These are phyloP conservation scores for Platanista minor DNA, from an alignment of 2,113 vertebrate species.

Conservation along the genomic window DNA sequence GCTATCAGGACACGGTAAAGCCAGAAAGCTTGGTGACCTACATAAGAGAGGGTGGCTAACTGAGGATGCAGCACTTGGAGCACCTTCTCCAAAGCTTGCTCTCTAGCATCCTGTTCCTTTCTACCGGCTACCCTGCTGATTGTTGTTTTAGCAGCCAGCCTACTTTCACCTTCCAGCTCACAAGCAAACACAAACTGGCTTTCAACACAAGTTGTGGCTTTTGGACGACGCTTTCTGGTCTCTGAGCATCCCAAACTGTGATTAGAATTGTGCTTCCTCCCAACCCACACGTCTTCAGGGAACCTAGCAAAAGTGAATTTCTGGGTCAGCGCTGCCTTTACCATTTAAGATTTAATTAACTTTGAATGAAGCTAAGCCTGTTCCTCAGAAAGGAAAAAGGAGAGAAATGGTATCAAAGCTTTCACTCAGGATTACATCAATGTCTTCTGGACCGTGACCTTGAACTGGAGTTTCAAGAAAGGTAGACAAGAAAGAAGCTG, in stretches of 20 bases:
- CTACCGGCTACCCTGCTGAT: background rate
- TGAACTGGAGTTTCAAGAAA: background rate
- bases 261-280: constrained; percentile 37
- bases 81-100: background rate
- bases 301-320: constrained; percentile 52
- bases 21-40: background rate
- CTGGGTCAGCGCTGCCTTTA: constrained; percentile 36
- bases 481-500: background rate
- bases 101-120: background rate
- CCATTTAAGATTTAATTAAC: constrained; percentile 48
- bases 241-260: background rate
- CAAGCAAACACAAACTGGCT: background rate
- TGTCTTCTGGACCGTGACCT: background rate
- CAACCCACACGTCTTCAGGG: constrained; percentile 22
- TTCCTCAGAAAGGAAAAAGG: background rate
- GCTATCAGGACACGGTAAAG: background rate
- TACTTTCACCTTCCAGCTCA: background rate
- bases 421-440: background rate
- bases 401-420: background rate
- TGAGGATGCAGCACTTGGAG: background rate
- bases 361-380: constrained; percentile 20
- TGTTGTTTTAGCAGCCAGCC: background rate
- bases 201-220: background rate
- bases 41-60: background rate
- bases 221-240: background rate